Percentiles rank a stretch among this genome's conserved stretches.
Conservation (phyloP, 2,113 vertebrate species). For the Nycticebus coucang region DNA sequence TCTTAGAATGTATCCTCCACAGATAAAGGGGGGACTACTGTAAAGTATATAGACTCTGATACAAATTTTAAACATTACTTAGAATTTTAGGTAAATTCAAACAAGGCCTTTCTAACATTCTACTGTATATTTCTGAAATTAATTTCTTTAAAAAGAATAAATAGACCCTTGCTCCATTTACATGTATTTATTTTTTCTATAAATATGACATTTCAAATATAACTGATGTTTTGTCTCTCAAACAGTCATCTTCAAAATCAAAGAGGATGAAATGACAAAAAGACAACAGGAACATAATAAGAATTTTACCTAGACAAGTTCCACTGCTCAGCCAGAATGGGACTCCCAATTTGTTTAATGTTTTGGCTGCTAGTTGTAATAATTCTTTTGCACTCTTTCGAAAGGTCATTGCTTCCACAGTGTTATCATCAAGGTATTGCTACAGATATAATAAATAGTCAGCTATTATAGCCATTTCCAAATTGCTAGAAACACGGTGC, state of each 20-base stretch:
- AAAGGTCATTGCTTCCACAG: slow-evolving; percentile 91
- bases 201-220: neutral
- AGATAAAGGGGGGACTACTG: neutral
- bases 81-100: slow-evolving; percentile 34
- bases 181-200: neutral
- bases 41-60: neutral
- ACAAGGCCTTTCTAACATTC: neutral
- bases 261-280: slow-evolving; percentile 37
- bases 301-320: slow-evolving; percentile 93
- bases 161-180: slow-evolving; percentile 18
- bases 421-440: slow-evolving; percentile 94
- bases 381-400: slow-evolving; percentile 92
- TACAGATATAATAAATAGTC: slow-evolving; percentile 76
- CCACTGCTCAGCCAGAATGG: slow-evolving; percentile 98
- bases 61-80: slow-evolving; percentile 37
- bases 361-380: slow-evolving; percentile 89
- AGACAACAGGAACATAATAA: neutral
- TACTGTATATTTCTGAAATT: slow-evolving; percentile 54
- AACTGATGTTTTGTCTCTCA: slow-evolving; percentile 46
- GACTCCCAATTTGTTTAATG: slow-evolving; percentile 86
- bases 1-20: neutral
- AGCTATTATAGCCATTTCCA: neutral
- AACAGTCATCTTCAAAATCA: slow-evolving; percentile 11
- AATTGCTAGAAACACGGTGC: neutral
- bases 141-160: slow-evolving; percentile 37